These are phyloP conservation scores for Protodeltote pygarga DNA, from an alignment of 2,888 invertebrate genomes.

Conservation along the genomic window DNA sequence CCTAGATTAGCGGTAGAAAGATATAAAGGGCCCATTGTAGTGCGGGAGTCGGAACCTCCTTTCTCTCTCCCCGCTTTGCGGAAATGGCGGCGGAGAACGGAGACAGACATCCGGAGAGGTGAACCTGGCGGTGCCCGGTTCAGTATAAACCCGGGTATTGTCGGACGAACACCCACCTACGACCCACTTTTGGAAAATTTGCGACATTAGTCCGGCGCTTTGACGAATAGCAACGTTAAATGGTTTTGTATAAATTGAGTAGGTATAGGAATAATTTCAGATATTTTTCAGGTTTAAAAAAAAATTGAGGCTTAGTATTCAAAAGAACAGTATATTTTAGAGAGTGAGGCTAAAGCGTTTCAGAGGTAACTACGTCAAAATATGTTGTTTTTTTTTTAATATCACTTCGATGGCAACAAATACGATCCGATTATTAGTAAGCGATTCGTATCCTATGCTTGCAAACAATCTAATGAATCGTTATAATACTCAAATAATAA, in stretches of 20 bases:
- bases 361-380: too few species aligned
- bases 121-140: conserved; percentile 60
- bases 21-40: conserved; percentile 81
- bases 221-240: conserved; percentile 10
- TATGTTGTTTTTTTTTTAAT: too few species aligned
- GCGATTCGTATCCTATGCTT: too few species aligned
- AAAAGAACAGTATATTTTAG: too few species aligned
- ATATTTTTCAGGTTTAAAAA: too few species aligned
- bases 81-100: conserved; percentile 81
- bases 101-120: conserved; percentile 82
- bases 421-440: too few species aligned
- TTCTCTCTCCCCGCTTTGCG: conserved; percentile 54
- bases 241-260: not conserved
- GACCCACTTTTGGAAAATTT: conserved; percentile 39
- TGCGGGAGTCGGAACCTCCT: conserved; percentile 59
- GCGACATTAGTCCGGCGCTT: conserved; percentile 20
- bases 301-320: too few species aligned
- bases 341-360: too few species aligned
- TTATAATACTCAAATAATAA: too few species aligned
- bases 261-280: too few species aligned
- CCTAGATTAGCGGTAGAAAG: conserved; percentile 79
- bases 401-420: too few species aligned
- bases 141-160: conserved; percentile 49
- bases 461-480: too few species aligned
- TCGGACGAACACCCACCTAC: conserved; percentile 41